A percentile compares a stretch with the other conserved stretches of the same genome.
Evolutionary conservation across 2,797 vertebrate genomes (phyloP).

Genomic region (Gephyroberyx darwinii): DNA sequence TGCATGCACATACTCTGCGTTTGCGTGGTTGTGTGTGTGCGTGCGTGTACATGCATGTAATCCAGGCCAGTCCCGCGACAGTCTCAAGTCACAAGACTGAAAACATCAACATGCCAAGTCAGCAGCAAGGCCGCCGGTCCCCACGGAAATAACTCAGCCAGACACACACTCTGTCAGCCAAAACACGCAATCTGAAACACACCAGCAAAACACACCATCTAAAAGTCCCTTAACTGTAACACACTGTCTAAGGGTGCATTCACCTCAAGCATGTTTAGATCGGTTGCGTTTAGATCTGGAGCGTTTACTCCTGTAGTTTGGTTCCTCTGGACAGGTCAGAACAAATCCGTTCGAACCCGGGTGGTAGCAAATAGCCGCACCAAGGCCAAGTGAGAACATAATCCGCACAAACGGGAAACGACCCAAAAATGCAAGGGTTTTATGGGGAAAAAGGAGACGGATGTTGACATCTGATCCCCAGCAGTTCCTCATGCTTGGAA

Average conservation of each 20-base stretch:
- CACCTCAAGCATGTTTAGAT: constrained; percentile 14
- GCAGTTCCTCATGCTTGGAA: constrained; percentile 4
- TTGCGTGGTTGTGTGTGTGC: constrained; percentile 12
- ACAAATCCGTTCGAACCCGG: constrained; percentile 7
- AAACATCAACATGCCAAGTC: constrained; percentile 80
- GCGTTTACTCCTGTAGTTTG: constrained; percentile 27
- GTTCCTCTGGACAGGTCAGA: constrained; percentile 31
- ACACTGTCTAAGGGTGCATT: constrained; percentile 39
- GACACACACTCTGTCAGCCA: constrained; percentile 29
- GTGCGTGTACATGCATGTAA: constrained; percentile 20
- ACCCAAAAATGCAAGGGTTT: not conserved
- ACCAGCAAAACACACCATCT: constrained; percentile 60
- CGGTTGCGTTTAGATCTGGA: constrained; percentile 4
- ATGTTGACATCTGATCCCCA: constrained; percentile 15
- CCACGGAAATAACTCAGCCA: constrained; percentile 72
- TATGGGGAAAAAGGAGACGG: not conserved
- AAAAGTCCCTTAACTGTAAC: constrained; percentile 11
- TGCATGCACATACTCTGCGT: constrained; percentile 48
- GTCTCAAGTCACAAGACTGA: constrained; percentile 73
- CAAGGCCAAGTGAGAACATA: not conserved
- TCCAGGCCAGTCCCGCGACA: constrained; percentile 53
- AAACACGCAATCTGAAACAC: constrained; percentile 63
- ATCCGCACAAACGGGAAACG: not conserved
- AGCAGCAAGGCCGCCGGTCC: constrained; percentile 73
- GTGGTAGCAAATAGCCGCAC: not conserved